Base-by-base conservation (phyloP, 1,140 invertebrate genomes). In the Bombus ignitus region DNA sequence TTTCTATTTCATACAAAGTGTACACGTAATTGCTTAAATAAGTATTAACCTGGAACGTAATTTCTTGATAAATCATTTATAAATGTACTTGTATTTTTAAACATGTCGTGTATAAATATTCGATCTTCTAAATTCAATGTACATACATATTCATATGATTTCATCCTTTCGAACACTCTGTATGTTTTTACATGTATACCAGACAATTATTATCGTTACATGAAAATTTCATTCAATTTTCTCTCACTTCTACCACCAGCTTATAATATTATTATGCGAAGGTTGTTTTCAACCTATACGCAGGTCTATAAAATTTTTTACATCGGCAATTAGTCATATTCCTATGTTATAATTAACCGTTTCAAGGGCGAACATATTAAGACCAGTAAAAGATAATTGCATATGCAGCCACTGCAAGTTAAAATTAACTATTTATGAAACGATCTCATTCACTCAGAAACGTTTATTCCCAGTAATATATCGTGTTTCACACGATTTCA, bases 361-460 rank as follows among this genome's bases (percentile, higher is more conserved):
- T 62, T 62, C 59, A 62, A 62, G 59, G 59, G 28, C 59, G 59
- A 62, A 62, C 12, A n/a, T 62, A n/a, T 62, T n/a, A 62, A 62
- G 59, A n/a, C 59, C 59, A 13, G 59, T 62, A n/a, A 62, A 62
- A n/a, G 59, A 62, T 62, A 62, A n/a, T 62, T 62, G 28, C 59
- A 12, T n/a, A n/a, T 12, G 9, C 3, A 62, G 59, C 10, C 1
- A n/a, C 10, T n/a, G 59, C 12, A 13, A 12, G 59, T n/a, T 62
- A n/a, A n/a, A 62, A n/a, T 62, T 62, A 62, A n/a, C 59, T 28
- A 62, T 62, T 62, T n/a, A 62, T 62, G 59, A n/a, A 62, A 62
- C 59, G 28, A 62, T 62, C 28, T 62, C 59, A 62, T 62, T 62
- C 59, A 62, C 28, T 62, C 59, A 5, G 9, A 28, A 62, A n/a